phyloP scores from a whole-genome alignment of 92 coral and sea anemone species.

The Paragorgia papillata region DNA sequence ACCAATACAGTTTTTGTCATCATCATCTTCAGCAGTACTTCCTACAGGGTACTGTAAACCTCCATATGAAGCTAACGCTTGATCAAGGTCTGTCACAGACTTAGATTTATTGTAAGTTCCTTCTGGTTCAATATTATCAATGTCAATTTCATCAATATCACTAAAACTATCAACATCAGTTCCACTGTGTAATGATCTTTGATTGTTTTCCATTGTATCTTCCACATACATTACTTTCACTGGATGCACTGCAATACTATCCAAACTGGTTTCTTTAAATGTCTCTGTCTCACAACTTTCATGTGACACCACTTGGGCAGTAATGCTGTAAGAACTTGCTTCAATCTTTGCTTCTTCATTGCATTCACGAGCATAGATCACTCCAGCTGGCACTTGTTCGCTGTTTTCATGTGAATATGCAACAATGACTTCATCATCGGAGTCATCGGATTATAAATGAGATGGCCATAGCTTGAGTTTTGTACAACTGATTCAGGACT shows the following conservation, averaged over 20 bases:
- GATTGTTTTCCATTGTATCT: not conserved
- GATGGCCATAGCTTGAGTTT: too few relatives aligned
- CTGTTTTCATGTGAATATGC: not conserved
- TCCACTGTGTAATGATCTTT: not conserved
- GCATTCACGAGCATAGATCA: constrained; percentile 16
- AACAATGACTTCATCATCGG: not conserved
- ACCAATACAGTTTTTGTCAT: not conserved
- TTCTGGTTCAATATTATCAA: constrained; percentile 18
- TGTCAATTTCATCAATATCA: constrained; percentile 43
- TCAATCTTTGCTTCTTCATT: not conserved
- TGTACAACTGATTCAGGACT: too few relatives aligned
- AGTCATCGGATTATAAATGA: not conserved
- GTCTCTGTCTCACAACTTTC: not conserved
- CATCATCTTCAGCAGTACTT: not conserved
- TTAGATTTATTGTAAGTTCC: constrained; percentile 30
- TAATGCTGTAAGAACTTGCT: not conserved
- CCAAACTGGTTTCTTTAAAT: constrained; percentile 19
- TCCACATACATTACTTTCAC: not conserved
- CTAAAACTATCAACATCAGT: constrained; percentile 32
- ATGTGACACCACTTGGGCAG: not conserved
- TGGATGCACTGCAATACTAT: not conserved
- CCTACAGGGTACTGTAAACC: not conserved
- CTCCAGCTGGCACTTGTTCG: not conserved
- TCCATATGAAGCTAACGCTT: constrained; percentile 24
- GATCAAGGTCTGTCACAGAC: constrained; percentile 38